Evolutionary conservation across 2,888 invertebrate genomes (phyloP).

Genomic region (Cetonia aurata): DNA sequence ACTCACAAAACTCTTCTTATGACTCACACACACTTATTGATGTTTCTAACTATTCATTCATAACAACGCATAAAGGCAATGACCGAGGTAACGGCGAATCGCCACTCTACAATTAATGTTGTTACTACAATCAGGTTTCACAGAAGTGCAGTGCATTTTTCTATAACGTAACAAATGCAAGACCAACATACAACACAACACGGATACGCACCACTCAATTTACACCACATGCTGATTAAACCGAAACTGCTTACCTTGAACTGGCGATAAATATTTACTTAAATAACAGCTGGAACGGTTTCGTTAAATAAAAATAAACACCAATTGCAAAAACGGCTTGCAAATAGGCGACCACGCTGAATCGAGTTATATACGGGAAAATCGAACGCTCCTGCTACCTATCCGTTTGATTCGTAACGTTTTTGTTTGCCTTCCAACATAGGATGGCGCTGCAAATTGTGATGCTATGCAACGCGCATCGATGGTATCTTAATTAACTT

Average conservation of each 20-base stretch:
- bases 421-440: conserved; percentile 15
- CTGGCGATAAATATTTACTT: conserved; percentile 47
- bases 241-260: conserved; percentile 45
- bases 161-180: conserved; percentile 48
- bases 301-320: conserved; percentile 48
- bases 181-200: conserved; percentile 41
- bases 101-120: conserved; percentile 34
- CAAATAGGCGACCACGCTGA: conserved; percentile 41
- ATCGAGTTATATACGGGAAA: no score
- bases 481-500: no score
- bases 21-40: conserved; percentile 63
- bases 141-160: conserved; percentile 50
- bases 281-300: conserved; percentile 47
- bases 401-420: no score
- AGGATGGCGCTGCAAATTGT: conserved; percentile 26
- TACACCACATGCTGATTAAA: conserved; percentile 42
- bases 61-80: conserved; percentile 46
- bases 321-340: conserved; percentile 47
- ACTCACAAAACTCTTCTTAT: conserved; percentile 63
- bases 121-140: conserved; percentile 47
- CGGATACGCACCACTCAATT: conserved; percentile 42
- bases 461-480: background rate
- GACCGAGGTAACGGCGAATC: conserved; percentile 43
- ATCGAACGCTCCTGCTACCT: no score
- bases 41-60: conserved; percentile 50